These are phyloP conservation scores for Caradrina clavipalpis DNA, from an alignment of 2,888 invertebrate genomes.

Conservation along the genomic window DNA sequence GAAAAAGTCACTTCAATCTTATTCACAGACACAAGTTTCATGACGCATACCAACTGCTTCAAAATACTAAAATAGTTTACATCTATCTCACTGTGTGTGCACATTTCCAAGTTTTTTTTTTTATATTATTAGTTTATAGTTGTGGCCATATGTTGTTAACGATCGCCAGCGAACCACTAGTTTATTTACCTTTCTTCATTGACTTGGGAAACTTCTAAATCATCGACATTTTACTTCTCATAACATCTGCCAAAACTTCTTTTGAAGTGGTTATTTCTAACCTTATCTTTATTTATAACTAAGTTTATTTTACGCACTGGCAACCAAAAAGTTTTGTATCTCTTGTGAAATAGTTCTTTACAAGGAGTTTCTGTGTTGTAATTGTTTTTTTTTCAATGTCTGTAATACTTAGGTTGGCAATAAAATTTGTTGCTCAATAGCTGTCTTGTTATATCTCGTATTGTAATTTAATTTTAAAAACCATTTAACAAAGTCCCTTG, in stretches of 20 bases:
- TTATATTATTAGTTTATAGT: constrained; percentile 27
- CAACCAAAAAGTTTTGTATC: constrained; percentile 5
- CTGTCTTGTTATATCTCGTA: too few relatives aligned
- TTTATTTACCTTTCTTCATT: constrained; percentile 38
- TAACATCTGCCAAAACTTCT: constrained; percentile 19
- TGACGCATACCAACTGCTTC: not conserved
- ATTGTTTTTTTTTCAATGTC: constrained; percentile 1
- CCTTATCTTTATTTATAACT: constrained; percentile 23
- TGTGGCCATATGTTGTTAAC: constrained; percentile 38
- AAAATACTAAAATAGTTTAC: constrained; percentile 8
- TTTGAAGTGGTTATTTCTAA: constrained; percentile 38
- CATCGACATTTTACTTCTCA: constrained; percentile 30
- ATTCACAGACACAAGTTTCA: not conserved
- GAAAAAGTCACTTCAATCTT: too few relatives aligned
- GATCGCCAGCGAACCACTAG: constrained; percentile 11
- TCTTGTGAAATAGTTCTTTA: constrained; percentile 9
- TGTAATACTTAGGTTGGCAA: not conserved
- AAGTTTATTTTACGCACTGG: constrained; percentile 23
- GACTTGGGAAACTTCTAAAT: constrained; percentile 40
- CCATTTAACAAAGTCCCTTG: too few relatives aligned
- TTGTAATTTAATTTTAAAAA: too few relatives aligned
- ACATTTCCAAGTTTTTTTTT: constrained; percentile 1
- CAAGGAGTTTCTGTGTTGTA: not conserved
- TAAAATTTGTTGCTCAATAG: not conserved
- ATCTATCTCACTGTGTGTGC: constrained; percentile 11